Base-by-base conservation (phyloP, 2,888 invertebrate species). In the Drosophila parthenogenetica region DNA sequence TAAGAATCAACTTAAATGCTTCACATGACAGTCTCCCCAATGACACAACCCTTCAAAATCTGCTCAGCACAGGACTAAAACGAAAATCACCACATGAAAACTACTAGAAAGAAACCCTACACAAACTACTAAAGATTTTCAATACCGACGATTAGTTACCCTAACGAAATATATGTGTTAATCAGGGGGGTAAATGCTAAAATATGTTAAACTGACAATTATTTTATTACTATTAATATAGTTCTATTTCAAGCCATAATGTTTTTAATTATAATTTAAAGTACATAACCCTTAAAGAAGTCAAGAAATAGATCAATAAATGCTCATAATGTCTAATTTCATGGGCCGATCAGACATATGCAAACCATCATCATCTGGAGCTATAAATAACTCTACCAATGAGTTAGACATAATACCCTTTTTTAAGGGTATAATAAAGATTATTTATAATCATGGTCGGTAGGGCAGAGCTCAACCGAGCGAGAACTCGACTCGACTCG, bases 381-480 rank as follows among this genome's bases (percentile, higher is more conserved):
- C 13, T n/a, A 19, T 10, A 39, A 46, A 55, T 55, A 64, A 37
- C 32, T 45, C 40, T 32, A 22, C 16, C 45, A 25, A 55, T 46
- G 32, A 32, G 39, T 39, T 19, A 25, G 37, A 50, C 32, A 49
- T 32, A 45, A 25, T 60, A 29, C 64, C 37, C 57, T 35, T 7
- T 42, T 40, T 54, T 16, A 29, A 61, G 54, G 45, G 58, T 46
- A 76, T 40, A 39, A 25, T 46, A 37, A 29, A 50, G 58, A 66
- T 69, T 77, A 63, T 60, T 58, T 66, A 54, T 61, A 77, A 66
- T 69, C 69, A 61, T 62, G 75, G 39, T 64, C 51, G 58, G 45
- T 3, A n/a, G 32, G 58, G 43, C 53, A 40, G 46, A 8, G 42
- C 40, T 59, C 67, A 73, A 7, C 50, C 45, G 40, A 63, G 60